Evolutionary conservation across 2,888 invertebrate genomes (phyloP).

Genomic region (Dilophus febrilis): DNA sequence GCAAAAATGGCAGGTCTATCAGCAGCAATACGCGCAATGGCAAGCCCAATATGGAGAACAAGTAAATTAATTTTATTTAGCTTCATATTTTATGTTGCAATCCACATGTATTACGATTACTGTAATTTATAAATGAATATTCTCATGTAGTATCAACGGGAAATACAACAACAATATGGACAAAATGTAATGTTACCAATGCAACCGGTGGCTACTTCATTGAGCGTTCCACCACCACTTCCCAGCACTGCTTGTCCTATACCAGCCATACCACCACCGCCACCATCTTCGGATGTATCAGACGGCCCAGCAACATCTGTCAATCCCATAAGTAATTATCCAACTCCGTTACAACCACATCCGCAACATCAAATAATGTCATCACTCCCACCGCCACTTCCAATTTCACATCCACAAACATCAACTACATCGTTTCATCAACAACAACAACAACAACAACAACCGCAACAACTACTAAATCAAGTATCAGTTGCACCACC

Average conservation of each 20-base stretch:
- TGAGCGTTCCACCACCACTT: conserved; percentile 6
- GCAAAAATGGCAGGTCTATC: conserved; percentile 30
- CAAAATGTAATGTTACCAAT: conserved; percentile 11
- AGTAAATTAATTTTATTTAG: conserved; percentile 14
- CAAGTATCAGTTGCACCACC: conserved; percentile 59
- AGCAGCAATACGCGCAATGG: conserved; percentile 29
- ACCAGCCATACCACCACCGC: neutral
- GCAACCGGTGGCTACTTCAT: too few relatives aligned
- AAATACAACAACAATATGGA: conserved; percentile 21
- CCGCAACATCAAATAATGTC: neutral
- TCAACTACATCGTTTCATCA: conserved; percentile 21
- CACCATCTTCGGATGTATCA: neutral
- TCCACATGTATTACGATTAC: too few relatives aligned
- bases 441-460: conserved; percentile 56
- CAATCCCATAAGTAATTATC: too few relatives aligned
- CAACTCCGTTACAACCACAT: conserved; percentile 4
- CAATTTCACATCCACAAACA: neutral
- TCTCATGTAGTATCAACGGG: conserved; percentile 23
- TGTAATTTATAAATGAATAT: neutral
- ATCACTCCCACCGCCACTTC: neutral
- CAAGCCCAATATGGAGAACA: conserved; percentile 30
- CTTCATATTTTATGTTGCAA: neutral
- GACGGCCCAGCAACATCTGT: neutral
- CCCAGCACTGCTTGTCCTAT: conserved; percentile 5
- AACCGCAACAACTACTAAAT: conserved; percentile 62